Percentiles rank a stretch among this genome's conserved stretches.
These are phyloP conservation scores for Chloropsis cyanopogon DNA, from an alignment of 2,113 vertebrate species.

Conservation along the genomic window DNA sequence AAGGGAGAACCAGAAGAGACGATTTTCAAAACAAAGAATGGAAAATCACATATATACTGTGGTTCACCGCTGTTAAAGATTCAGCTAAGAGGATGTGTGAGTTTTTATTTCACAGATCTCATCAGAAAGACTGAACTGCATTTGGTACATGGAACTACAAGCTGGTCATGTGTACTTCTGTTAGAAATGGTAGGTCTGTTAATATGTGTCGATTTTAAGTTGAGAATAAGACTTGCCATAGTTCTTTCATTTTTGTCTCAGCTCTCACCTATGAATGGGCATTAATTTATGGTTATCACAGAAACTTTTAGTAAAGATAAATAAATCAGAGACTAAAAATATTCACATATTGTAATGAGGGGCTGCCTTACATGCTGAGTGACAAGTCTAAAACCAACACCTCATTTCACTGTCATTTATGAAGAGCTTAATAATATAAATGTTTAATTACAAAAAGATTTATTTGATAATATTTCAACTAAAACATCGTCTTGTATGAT, in stretches of 20 bases:
- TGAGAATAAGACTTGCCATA: not conserved
- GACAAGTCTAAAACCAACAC: not conserved
- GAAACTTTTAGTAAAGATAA: not conserved
- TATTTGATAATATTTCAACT: not conserved
- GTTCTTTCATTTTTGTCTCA: not conserved
- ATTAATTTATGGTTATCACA: not conserved
- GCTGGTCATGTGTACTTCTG: not conserved
- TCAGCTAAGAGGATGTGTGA: not conserved
- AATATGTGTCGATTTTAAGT: not conserved
- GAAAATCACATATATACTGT: not conserved
- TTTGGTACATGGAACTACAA: not conserved
- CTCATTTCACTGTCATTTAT: not conserved
- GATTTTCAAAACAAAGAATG: not conserved
- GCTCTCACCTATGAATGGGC: not conserved
- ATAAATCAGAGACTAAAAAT: not conserved
- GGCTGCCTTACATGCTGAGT: not conserved
- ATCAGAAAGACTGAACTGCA: not conserved
- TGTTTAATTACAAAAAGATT: not conserved
- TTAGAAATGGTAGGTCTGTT: not conserved
- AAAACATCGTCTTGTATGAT: not conserved
- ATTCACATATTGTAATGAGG: not conserved
- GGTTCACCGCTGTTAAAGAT: not conserved
- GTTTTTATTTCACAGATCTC: not conserved
- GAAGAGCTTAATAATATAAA: not conserved
- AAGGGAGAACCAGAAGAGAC: not conserved